A percentile compares a stretch with the other conserved stretches of the same genome.
These are phyloP conservation scores for Pseudorhombus dupliciocellatus DNA, from an alignment of 2,113 vertebrate genomes.

Conservation along the genomic window DNA sequence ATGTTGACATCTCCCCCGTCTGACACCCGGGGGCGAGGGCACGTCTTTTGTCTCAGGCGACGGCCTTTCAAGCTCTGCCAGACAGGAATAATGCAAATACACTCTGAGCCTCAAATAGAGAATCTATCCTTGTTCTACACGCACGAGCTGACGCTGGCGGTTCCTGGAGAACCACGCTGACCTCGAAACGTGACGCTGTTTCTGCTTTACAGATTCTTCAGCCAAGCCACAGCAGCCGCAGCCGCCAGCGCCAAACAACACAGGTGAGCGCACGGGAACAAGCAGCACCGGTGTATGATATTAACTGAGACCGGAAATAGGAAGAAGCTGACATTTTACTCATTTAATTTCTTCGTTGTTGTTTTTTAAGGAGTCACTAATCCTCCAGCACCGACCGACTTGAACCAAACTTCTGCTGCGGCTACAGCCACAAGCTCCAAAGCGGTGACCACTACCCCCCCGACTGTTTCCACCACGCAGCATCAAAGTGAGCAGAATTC, in stretches of 20 bases:
- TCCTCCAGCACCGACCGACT: fast-evolving
- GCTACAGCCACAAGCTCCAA: fast-evolving
- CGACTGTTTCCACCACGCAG: fast-evolving
- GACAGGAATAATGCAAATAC: slow-evolving; percentile 35
- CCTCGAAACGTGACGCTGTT: neutral
- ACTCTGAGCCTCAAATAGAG: slow-evolving; percentile 31
- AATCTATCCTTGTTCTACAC: slow-evolving; percentile 11
- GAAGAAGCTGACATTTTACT: neutral
- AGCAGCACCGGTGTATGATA: too few relatives aligned
- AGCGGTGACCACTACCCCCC: fast-evolving
- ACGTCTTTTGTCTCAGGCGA: slow-evolving; percentile 21
- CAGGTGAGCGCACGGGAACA: neutral
- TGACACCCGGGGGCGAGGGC: slow-evolving; percentile 27
- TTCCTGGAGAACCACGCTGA: neutral
- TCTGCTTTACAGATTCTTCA: slow-evolving; percentile 18
- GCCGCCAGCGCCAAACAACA: neutral
- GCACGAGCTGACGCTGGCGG: slow-evolving; percentile 8
- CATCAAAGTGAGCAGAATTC: neutral
- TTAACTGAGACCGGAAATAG: too few relatives aligned
- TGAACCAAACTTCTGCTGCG: fast-evolving
- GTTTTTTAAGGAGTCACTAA: fast-evolving
- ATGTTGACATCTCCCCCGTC: slow-evolving; percentile 29
- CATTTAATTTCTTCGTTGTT: neutral
- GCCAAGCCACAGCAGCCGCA: fast-evolving
- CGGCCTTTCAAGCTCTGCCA: slow-evolving; percentile 58